Conservation (phyloP, 2,888 invertebrate genomes). For the Brachyopa scutellaris region DNA sequence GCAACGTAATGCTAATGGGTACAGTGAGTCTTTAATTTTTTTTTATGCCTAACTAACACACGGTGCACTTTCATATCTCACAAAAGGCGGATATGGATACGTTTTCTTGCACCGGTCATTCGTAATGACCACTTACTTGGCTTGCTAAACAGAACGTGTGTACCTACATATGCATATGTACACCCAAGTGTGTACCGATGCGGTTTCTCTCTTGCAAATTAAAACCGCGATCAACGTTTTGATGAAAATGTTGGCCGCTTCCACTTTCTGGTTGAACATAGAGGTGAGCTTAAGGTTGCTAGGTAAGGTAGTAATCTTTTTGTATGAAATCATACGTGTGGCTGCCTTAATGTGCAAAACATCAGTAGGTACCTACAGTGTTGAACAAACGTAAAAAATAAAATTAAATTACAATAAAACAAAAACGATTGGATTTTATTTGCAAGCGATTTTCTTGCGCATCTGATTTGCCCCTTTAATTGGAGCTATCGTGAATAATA, state of each 20-base stretch:
- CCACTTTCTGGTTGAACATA: conserved; percentile 6
- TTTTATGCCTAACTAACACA: neutral
- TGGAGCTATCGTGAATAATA: too few species aligned
- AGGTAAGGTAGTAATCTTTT: neutral
- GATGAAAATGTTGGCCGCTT: conserved; percentile 24
- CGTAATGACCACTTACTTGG: conserved; percentile 60
- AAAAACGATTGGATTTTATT: too few species aligned
- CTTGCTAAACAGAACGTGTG: conserved; percentile 21
- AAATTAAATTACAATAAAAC: too few species aligned
- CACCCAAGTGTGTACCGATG: neutral
- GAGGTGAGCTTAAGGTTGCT: neutral
- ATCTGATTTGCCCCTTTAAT: too few species aligned
- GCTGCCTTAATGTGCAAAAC: neutral
- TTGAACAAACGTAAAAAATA: too few species aligned
- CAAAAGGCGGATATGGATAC: conserved; percentile 57
- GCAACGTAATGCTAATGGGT: neutral
- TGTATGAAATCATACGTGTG: neutral
- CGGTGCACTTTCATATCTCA: conserved; percentile 60
- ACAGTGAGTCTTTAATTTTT: neutral
- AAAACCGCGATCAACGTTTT: conserved; percentile 55
- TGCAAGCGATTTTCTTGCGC: too few species aligned
- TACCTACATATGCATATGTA: neutral
- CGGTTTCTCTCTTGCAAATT: conserved; percentile 42
- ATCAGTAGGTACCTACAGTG: neutral
- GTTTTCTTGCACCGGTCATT: conserved; percentile 54